Evolutionary conservation across 2,113 vertebrate species (phyloP), one percentile per base, ranked within the genome.

Genomic region (Pitta sordida): DNA sequence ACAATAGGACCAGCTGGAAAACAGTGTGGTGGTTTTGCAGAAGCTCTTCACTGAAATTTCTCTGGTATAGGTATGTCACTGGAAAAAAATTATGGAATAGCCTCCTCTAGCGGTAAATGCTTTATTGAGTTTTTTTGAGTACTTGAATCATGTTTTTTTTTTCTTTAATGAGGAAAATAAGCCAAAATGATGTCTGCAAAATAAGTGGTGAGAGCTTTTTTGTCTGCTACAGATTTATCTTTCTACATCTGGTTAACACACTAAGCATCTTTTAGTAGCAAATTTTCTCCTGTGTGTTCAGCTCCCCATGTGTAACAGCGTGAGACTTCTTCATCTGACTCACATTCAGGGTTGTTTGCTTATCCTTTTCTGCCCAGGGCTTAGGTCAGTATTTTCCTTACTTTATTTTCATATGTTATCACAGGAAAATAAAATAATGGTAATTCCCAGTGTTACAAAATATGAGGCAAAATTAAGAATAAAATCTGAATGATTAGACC

Each of bases 61-160:
- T 1, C 29, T 36, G 13, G 17, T 36, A 7, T 34, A 15, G 36
- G 5, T 32, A 10, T 26, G 20, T 39, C 8, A 23, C 8, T 70
- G 77, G 2, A 53, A 83, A 63, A 43, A 32, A 59, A 21, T 29
- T 13, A 46, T 58, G 46, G 77, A 79, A 58, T 36, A 82, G 93
- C 96, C 51, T 91, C 96, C 90, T 95, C 96, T 96, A 96, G 94
- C 83, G 96, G 95, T 16, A 80, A 5, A 46, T 43, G 32, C 49
- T 76, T 69, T 41, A 44, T 5, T 32, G 80, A 52, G 67, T 7
- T 30, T 49, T 77, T 46, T 65, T 37, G 32, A 5, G 23, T 11
- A 18, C 10, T 60, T 13, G 29, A 32, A 3, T 58, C 4, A 1
- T 17, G n/a, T 41, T 44, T 7, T 6, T 34, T 76, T 53, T 64